phyloP scores from a whole-genome alignment of 2,113 vertebrate species.

The Camelus bactrianus region DNA sequence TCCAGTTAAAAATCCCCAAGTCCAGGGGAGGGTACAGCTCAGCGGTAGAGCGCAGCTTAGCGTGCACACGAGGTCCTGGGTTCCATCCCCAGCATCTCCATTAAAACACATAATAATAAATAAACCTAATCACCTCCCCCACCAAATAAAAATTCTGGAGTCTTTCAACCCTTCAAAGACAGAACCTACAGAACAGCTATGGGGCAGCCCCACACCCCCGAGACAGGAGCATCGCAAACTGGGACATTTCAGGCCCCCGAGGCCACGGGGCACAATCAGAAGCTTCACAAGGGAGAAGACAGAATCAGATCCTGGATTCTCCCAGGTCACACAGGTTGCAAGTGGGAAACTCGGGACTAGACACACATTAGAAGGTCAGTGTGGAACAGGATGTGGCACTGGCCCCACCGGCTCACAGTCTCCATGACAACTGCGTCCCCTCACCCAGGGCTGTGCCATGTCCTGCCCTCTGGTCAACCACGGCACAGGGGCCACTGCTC shows the following conservation, averaged over 20 bases:
- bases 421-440: too few species aligned
- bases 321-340: background rate
- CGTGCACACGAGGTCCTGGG: too few species aligned
- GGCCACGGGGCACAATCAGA: background rate
- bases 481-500: background rate
- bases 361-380: too few species aligned
- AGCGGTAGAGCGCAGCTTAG: too few species aligned
- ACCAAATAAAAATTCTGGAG: background rate
- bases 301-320: background rate
- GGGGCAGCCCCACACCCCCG: too few species aligned
- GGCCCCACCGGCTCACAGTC: too few species aligned
- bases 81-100: too few species aligned
- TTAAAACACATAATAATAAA: too few species aligned
- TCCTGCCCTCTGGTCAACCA: background rate
- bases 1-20: background rate
- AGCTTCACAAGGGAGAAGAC: background rate
- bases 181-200: background rate
- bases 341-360: background rate
- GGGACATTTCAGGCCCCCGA: background rate
- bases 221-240: background rate
- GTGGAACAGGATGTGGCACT: too few species aligned
- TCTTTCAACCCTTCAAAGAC: background rate
- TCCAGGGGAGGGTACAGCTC: too few species aligned
- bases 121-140: too few species aligned
- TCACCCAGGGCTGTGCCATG: too few species aligned